Evolutionary conservation across 1,140 invertebrate genomes (phyloP).

Genomic region (Carposina sasakii): DNA sequence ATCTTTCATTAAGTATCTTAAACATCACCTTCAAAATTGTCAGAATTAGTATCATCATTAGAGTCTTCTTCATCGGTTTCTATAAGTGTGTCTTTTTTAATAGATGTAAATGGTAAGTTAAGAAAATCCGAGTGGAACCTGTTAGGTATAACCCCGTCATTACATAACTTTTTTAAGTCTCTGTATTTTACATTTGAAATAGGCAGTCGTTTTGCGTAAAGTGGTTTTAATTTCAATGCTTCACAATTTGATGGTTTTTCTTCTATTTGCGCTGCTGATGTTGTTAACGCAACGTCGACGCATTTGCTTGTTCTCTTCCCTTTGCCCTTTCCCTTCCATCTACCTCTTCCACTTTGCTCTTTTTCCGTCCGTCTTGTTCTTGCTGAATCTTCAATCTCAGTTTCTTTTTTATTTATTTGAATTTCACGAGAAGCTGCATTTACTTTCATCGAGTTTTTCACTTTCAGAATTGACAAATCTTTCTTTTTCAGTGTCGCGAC

Average conservation of each 20-base stretch:
- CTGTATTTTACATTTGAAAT: conserved; percentile 14
- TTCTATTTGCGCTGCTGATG: no score
- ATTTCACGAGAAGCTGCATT: no score
- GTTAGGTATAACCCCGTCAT: conserved; percentile 14
- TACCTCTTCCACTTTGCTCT: background rate
- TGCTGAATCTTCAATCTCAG: background rate
- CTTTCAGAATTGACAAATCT: background rate
- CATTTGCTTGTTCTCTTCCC: background rate
- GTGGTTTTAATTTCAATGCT: background rate
- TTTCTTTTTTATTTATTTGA: background rate
- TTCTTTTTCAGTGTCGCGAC: background rate
- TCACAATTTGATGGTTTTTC: no score
- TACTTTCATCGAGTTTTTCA: background rate
- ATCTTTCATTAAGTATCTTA: no score
- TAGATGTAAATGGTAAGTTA: conserved; percentile 2
- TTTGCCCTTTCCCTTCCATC: background rate
- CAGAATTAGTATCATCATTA: no score
- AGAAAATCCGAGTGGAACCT: conserved; percentile 18
- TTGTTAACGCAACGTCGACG: background rate
- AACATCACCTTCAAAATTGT: no score
- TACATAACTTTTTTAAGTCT: conserved; percentile 18
- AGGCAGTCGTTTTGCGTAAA: background rate
- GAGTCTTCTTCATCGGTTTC: conserved; percentile 11
- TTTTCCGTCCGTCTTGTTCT: background rate
- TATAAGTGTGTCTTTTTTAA: background rate